These are phyloP conservation scores for Caretta caretta DNA, from an alignment of 2,113 vertebrate genomes.

Conservation along the genomic window DNA sequence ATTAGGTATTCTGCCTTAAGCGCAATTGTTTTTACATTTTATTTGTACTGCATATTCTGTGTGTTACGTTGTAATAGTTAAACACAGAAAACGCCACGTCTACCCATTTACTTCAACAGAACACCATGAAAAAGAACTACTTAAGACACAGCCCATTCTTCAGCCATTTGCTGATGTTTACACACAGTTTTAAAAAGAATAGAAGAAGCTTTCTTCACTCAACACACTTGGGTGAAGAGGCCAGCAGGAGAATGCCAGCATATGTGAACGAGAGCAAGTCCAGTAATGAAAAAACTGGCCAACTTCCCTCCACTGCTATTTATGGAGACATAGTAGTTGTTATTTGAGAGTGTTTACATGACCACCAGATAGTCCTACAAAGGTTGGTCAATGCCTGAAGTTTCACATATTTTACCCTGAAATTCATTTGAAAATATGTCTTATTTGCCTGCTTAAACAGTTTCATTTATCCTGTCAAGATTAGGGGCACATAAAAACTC, in stretches of 20 bases:
- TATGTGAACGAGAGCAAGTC: constrained; percentile 12
- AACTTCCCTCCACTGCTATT: not conserved
- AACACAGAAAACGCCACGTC: constrained; percentile 52
- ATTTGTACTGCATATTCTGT: constrained; percentile 47
- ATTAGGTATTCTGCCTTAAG: not conserved
- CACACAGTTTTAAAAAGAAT: constrained; percentile 70
- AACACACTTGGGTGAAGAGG: constrained; percentile 70
- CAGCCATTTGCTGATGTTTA: constrained; percentile 60
- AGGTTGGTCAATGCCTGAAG: not conserved
- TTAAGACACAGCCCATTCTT: constrained; percentile 63
- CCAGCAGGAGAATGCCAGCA: constrained; percentile 60
- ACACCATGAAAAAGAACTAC: constrained; percentile 64
- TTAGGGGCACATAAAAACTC: constrained; percentile 50
- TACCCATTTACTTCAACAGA: constrained; percentile 60
- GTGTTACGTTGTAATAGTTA: constrained; percentile 50
- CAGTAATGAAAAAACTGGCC: constrained; percentile 1
- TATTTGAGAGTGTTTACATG: not conserved
- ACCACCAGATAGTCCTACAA: not conserved
- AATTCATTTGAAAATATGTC: not conserved
- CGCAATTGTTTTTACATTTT: constrained; percentile 66
- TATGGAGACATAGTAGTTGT: not conserved
- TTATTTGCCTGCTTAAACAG: not conserved
- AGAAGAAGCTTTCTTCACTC: constrained; percentile 71
- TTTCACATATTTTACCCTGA: not conserved
- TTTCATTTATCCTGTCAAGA: not conserved